Percentiles rank a stretch among this genome's conserved stretches.
These are phyloP conservation scores for Stigmatopora nigra DNA, from an alignment of 2,113 vertebrate species.

Conservation along the genomic window DNA sequence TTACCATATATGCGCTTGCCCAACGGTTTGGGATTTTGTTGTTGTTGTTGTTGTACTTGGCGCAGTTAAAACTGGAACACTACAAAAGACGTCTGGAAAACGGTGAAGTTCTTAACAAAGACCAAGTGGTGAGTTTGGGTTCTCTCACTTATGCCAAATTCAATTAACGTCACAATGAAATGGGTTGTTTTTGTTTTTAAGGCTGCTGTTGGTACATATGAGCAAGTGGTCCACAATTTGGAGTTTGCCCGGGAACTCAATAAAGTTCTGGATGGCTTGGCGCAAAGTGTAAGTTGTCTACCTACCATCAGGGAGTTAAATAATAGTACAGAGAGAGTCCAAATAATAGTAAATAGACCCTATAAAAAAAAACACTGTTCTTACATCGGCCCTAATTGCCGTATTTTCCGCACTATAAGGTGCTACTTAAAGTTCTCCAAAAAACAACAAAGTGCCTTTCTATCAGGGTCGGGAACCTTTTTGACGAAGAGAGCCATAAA, in stretches of 20 bases:
- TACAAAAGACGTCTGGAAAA: slow-evolving; percentile 75
- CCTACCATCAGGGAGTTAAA: too few relatives aligned
- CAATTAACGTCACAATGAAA: accelerated
- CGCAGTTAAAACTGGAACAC: slow-evolving; percentile 79
- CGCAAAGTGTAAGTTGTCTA: slow-evolving; percentile 82
- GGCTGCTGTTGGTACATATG: slow-evolving; percentile 87
- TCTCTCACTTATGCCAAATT: accelerated
- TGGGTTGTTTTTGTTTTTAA: slow-evolving; percentile 56
- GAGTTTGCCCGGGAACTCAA: slow-evolving; percentile 90
- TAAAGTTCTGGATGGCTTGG: slow-evolving; percentile 81
- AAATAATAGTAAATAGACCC: too few relatives aligned
- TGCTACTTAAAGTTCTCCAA: too few relatives aligned
- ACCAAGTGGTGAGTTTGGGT: slow-evolving; percentile 72
- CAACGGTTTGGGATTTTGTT: neutral
- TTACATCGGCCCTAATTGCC: too few relatives aligned
- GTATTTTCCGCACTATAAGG: too few relatives aligned
- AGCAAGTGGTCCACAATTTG: slow-evolving; percentile 88
- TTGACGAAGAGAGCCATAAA: too few relatives aligned
- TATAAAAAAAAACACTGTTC: too few relatives aligned
- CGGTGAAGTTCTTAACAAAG: slow-evolving; percentile 76
- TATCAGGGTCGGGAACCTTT: too few relatives aligned
- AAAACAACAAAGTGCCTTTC: too few relatives aligned
- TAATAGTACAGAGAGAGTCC: too few relatives aligned
- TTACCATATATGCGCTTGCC: neutral
- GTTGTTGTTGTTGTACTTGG: neutral